A percentile compares a stretch with the other conserved stretches of the same genome.
Conservation (phyloP, 1,140 invertebrate genomes). For the Drosophila kurseongensis region DNA sequence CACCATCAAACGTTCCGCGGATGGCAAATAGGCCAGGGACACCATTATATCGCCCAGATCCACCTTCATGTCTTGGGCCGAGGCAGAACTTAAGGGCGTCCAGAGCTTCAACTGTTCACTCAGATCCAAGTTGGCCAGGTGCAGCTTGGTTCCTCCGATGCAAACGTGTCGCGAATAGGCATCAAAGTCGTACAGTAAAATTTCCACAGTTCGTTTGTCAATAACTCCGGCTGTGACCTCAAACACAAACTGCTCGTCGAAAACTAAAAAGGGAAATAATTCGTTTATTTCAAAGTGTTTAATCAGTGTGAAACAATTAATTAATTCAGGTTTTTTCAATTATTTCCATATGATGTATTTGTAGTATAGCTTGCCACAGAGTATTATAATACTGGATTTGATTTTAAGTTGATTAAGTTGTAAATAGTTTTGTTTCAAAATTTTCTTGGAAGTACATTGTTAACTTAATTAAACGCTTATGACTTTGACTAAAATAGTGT, state of each 20-base stretch:
- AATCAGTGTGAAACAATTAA: no score
- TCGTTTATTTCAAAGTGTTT: no score
- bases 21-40: constrained; percentile 88
- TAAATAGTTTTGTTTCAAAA: no score
- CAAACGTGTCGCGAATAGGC: constrained; percentile 87
- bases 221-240: constrained; percentile 89
- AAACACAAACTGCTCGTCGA: constrained; percentile 90
- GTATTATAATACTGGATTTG: no score
- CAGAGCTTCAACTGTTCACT: constrained; percentile 84
- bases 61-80: constrained; percentile 84
- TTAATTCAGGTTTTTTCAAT: no score
- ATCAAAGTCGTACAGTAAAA: constrained; percentile 89
- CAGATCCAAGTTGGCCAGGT: constrained; percentile 85
- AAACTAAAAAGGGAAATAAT: constrained; percentile 84
- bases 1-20: constrained; percentile 88
- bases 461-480: no score
- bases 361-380: no score
- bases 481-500: no score
- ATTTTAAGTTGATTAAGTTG: no score
- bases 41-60: constrained; percentile 89
- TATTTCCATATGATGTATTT: no score
- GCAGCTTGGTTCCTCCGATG: constrained; percentile 86
- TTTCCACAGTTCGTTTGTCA: constrained; percentile 85
- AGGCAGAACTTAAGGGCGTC: constrained; percentile 84
- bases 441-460: no score